Evolutionary conservation across 2,888 invertebrate species (phyloP), one percentile per base, ranked within the genome.

Genomic region (Tribolium freemani): DNA sequence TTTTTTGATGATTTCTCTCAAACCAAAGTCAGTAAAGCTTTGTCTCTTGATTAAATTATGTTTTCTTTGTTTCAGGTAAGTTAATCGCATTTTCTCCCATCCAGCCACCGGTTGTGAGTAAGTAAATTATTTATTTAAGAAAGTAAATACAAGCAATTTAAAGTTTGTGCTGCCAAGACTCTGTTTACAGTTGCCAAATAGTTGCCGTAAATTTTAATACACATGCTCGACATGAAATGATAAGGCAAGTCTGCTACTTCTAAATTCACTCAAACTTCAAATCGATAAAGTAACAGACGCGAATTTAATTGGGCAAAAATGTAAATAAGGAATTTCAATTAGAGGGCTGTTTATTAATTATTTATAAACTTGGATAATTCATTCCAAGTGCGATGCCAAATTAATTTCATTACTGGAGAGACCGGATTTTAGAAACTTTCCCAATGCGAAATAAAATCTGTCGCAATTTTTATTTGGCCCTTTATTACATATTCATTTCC

Each of bases 151-250:
- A 48, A 13, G 6, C 6, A 5, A 70, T 64, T 57, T 70, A 70
- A 70, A 64, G 51, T 71, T 71, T 64, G 31, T 26, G 50, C 45
- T 71, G 71, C 71, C 71, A 71, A 66, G 57, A 53, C 21, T 31
- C 38, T 71, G 57, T 63, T 66, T 71, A 64, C 58, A 66, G 51
- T 71, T 71, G 71, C 71, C 71, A 71, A 71, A 66, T 71, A 60
- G 48, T 57, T 20, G 10, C 26, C 58, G 53, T 71, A 66, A 68
- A 68, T 68, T 68, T 56, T 57, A 53, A 66, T 66, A 45, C 66
- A 66, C 50, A 63, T 50, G 48, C 57, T 61, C 58, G n/a, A 26
- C 20, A 48, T 61, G 63, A 63, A 50, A 63, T 64, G 46, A 50
- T 61, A 48, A 10, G 5, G 10, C n/a, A n/a, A n/a, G n/a, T n/a